A percentile compares a stretch with the other conserved stretches of the same genome.
Evolutionary conservation across 1,140 invertebrate species (phyloP).

Genomic region (Heliconius congener): DNA sequence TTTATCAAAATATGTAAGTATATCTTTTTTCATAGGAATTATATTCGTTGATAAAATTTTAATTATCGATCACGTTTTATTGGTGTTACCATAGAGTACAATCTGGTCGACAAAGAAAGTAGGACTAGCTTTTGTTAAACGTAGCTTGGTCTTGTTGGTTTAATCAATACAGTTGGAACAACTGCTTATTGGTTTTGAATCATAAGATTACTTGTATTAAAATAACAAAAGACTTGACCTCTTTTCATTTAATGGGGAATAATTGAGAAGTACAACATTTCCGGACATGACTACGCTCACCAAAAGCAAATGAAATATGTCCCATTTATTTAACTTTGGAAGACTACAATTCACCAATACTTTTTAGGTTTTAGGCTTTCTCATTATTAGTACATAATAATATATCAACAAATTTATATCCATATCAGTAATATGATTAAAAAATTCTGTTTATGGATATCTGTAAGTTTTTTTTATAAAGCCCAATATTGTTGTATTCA

Average conservation of each 20-base stretch:
- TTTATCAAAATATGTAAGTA: slow-evolving; percentile 70
- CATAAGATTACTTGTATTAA: neutral
- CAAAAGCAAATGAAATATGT: slow-evolving; percentile 13
- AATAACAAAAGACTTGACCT: slow-evolving; percentile 4
- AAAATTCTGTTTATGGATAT: slow-evolving; percentile 24
- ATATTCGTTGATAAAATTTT: slow-evolving; percentile 63
- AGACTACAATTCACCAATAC: slow-evolving; percentile 37
- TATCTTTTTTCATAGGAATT: slow-evolving; percentile 65
- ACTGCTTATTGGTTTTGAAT: neutral
- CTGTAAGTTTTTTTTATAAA: slow-evolving; percentile 7
- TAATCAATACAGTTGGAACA: slow-evolving; percentile 8
- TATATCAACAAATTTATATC: slow-evolving; percentile 21
- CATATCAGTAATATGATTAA: slow-evolving; percentile 16
- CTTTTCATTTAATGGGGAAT: neutral
- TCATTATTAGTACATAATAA: slow-evolving; percentile 22
- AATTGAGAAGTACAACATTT: neutral
- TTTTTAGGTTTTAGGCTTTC: slow-evolving; percentile 27
- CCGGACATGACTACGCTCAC: slow-evolving; percentile 17
- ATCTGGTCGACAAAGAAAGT: neutral
- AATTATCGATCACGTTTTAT: slow-evolving; percentile 33
- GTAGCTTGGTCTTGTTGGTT: neutral
- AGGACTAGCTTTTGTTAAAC: slow-evolving; percentile 10
- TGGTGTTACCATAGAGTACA: slow-evolving; percentile 17
- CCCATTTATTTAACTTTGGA: slow-evolving; percentile 30
- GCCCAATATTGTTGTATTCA: slow-evolving; percentile 19